A percentile compares a stretch with the other conserved stretches of the same genome.
Conservation (phyloP, 1,140 invertebrate genomes). For the Macrostomum lignano region DNA sequence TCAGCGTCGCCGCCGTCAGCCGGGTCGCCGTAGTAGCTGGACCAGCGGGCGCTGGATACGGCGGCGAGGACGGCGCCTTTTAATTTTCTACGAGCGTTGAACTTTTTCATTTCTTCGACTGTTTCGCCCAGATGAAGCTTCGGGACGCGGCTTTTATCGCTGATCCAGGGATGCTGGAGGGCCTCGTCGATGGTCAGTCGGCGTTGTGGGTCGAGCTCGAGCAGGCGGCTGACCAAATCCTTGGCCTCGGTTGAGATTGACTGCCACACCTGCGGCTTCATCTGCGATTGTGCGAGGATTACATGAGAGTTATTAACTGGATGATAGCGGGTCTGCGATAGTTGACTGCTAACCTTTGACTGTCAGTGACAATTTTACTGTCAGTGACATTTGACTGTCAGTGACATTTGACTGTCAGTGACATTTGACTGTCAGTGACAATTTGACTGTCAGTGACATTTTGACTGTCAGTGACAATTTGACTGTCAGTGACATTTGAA, state of each 20-base stretch:
- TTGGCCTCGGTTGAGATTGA: constrained; percentile 64
- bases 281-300: no score
- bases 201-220: constrained; percentile 52
- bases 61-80: constrained; percentile 57
- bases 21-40: constrained; percentile 39
- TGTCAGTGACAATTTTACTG: no score
- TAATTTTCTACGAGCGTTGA: constrained; percentile 67
- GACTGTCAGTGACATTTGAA: no score
- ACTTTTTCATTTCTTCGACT: constrained; percentile 82
- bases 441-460: no score
- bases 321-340: no score
- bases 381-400: no score
- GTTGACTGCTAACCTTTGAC: no score
- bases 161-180: constrained; percentile 59
- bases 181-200: constrained; percentile 58
- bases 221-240: constrained; percentile 55
- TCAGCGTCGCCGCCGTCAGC: no score
- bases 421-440: no score
- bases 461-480: no score
- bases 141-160: constrained; percentile 30
- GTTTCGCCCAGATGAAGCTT: constrained; percentile 59
- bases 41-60: constrained; percentile 57
- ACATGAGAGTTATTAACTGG: no score
- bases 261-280: constrained; percentile 35
- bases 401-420: no score